These are phyloP conservation scores for Mus spicilegus DNA, from an alignment of 2,113 vertebrate genomes.

Conservation along the genomic window DNA sequence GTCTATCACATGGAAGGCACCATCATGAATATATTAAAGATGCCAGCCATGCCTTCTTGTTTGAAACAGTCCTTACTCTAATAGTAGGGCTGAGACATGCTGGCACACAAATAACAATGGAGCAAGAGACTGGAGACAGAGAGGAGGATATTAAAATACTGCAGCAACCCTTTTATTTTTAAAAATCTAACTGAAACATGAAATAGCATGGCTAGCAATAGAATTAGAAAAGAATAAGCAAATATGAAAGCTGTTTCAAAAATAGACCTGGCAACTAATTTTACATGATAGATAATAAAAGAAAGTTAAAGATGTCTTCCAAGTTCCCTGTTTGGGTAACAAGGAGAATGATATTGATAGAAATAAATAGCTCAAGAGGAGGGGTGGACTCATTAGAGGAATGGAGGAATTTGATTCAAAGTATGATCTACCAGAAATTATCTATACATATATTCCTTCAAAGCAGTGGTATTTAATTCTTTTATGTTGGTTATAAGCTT, in stretches of 20 bases:
- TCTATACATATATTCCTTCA: conserved; percentile 8
- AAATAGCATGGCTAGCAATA: neutral
- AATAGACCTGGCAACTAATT: conserved; percentile 48
- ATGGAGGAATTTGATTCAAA: neutral
- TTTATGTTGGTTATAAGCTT: conserved; percentile 15
- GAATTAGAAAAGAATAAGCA: conserved; percentile 35
- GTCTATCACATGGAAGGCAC: neutral
- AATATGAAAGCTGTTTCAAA: conserved; percentile 42
- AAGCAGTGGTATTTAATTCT: conserved; percentile 1
- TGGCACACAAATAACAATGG: neutral
- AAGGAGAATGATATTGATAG: conserved; percentile 27
- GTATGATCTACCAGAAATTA: conserved; percentile 3
- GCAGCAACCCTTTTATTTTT: neutral
- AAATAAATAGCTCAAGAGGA: conserved; percentile 34
- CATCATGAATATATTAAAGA: conserved; percentile 7
- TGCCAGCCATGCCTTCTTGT: neutral
- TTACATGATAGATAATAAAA: neutral
- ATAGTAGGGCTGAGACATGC: neutral
- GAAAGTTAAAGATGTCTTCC: conserved; percentile 7
- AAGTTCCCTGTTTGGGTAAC: conserved; percentile 29
- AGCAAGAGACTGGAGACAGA: conserved; percentile 25
- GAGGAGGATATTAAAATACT: conserved; percentile 28
- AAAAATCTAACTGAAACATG: conserved; percentile 1
- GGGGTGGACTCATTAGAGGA: neutral
- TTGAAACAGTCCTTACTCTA: conserved; percentile 16